A percentile compares a stretch with the other conserved stretches of the same genome.
phyloP scores from a whole-genome alignment of 2,888 invertebrate species.

The Mantis religiosa region DNA sequence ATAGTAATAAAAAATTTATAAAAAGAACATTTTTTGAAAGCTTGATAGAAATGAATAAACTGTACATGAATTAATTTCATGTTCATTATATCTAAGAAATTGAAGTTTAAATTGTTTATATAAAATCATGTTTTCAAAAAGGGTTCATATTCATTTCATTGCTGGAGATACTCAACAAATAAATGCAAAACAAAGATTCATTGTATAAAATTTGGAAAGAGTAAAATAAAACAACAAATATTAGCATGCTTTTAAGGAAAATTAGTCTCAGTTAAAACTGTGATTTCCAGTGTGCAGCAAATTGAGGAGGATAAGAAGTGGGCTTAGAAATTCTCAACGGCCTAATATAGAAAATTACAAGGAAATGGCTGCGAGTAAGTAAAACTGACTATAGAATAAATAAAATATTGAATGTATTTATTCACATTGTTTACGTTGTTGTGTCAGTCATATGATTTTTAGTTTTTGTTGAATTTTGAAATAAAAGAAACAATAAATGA shows the following conservation, averaged over 20 bases:
- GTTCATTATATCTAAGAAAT: background rate
- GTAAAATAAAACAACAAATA: background rate
- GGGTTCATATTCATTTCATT: background rate
- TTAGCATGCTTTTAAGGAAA: background rate
- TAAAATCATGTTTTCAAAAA: background rate
- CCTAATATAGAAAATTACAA: background rate
- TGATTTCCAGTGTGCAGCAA: background rate
- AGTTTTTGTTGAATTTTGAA: background rate
- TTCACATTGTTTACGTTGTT: background rate
- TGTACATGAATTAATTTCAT: background rate
- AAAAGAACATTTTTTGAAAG: background rate
- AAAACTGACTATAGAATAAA: background rate
- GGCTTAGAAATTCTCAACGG: background rate
- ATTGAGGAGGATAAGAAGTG: background rate
- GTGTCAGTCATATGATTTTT: background rate
- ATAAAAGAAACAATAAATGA: conserved; percentile 1
- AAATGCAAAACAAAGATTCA: background rate
- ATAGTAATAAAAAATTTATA: background rate
- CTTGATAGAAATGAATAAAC: background rate
- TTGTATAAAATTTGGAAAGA: background rate
- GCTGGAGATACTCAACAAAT: background rate
- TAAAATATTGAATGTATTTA: background rate
- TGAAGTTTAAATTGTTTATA: background rate
- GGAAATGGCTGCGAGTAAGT: background rate
- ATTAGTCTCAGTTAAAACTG: background rate